phyloP scores from a whole-genome alignment of 2,888 invertebrate genomes.

The Cheilosia grossa region DNA sequence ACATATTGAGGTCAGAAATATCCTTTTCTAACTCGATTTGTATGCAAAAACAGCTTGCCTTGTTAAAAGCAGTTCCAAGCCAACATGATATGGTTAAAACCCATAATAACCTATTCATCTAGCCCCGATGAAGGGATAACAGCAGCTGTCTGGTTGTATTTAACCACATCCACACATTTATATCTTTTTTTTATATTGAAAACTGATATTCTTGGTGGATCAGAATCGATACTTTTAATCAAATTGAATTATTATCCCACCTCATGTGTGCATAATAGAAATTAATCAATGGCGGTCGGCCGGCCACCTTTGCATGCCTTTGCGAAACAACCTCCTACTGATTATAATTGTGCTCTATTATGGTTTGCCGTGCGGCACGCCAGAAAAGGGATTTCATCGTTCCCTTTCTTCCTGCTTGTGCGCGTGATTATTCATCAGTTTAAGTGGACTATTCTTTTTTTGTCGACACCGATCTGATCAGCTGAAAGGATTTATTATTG shows the following conservation, averaged over 20 bases:
- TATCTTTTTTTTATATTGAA: constrained; percentile 18
- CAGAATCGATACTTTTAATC: constrained; percentile 62
- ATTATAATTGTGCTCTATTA: constrained; percentile 54
- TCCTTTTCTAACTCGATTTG: no score
- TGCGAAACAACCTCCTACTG: constrained; percentile 17
- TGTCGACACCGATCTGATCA: constrained; percentile 61
- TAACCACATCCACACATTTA: constrained; percentile 3
- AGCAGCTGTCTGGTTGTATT: constrained; percentile 13
- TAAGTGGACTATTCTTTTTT: constrained; percentile 63
- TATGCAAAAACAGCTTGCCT: no score
- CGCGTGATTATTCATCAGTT: constrained; percentile 62
- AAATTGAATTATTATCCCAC: constrained; percentile 67
- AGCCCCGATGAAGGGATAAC: no score
- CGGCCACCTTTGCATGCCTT: constrained; percentile 48
- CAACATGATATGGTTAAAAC: no score
- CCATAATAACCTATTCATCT: no score
- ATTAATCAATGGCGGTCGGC: constrained; percentile 62
- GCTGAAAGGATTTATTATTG: constrained; percentile 59
- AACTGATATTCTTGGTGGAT: constrained; percentile 19
- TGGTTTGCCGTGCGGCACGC: constrained; percentile 67
- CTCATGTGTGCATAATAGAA: constrained; percentile 49
- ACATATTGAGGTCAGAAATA: no score
- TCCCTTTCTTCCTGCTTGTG: constrained; percentile 3
- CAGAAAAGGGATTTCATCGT: constrained; percentile 45
- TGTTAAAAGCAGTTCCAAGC: no score